Evolutionary conservation across 2,113 vertebrate species (phyloP), one percentile per base, ranked within the genome.

Genomic region (Rhineura floridana): DNA sequence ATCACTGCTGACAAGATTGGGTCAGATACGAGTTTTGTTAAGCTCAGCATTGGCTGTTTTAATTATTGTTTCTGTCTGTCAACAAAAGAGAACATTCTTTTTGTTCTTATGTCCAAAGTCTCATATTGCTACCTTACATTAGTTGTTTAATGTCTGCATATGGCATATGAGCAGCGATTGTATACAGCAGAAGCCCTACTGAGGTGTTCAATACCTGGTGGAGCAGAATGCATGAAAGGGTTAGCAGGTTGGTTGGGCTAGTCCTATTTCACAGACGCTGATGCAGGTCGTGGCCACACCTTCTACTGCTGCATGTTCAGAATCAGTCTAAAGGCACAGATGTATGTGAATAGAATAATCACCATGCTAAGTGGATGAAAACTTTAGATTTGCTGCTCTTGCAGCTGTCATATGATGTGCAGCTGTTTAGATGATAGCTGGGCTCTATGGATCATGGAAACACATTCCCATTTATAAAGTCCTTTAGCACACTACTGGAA

Each of bases 1-100:
- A 95, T 93, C 67, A 87, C 81, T 81, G 86, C 72, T 94, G 93
- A 95, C 93, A 94, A 92, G 81, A 93, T 88, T 87, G 91, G 93
- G 90, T 91, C 93, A 93, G 50, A 82, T 90, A 92, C 62, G 87
- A 48, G 90, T 94, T 94, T 79, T 93, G 42, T 48, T 94, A 84
- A 89, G 39, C n/a, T 10, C 89, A 52, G 70, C 77, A 70, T 73
- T 0, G 0, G 39, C 87, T 1, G 0, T 19, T 36, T 81, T 69
- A 59, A 55, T 83, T 30, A 90, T 77, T 11, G 36, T 84, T 92
- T 93, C 4, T 69, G 25, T 78, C 59, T 88, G 69, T 77, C 23
- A 83, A 77, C 15, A 67, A 77, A 52, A 52, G n/a, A 48, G 6
- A 39, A 17, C 21, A 55, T 13, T 65, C 59, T 75, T 87, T 86